Base-by-base conservation (phyloP, 2,113 vertebrate genomes). In the Gobio gobio region DNA sequence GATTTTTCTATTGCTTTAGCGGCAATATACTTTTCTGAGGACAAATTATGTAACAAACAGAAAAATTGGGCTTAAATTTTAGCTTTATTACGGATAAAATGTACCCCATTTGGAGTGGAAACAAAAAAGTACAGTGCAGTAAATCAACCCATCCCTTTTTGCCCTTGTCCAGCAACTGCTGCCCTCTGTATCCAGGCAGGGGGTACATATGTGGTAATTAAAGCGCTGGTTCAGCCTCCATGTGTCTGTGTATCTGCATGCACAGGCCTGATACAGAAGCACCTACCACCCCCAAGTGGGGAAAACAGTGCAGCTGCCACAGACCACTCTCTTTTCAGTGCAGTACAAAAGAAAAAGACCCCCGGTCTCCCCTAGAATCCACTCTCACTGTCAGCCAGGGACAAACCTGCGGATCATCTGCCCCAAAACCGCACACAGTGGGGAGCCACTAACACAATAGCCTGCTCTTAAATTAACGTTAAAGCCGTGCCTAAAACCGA, bases 271-370 rank as follows among this genome's bases (percentile, higher is more conserved):
- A 92, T 97, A 95, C 96, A 93, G 95, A 93, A 96, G 97, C 90
- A 91, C 96, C 95, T 97, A 97, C 95, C 94, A 98, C 98, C 98
- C 97, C 97, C 98, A 96, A 97, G 97, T 92, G 98, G 98, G 97
- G 97, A 95, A 95, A 96, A 95, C 93, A 95, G 96, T 87, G 94
- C 95, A 95, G 94, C 96, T 95, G 96, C 95, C 91, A 91, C 91
- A 88, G 89, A 91, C 92, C 91, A 92, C 89, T 91, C 54, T 91
- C 93, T 91, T 95, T 94, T 94, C 87, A 94, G 91, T 82, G 90
- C 78, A 77, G 88, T 90, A 94, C 93, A 94, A 94, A 93, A 89
- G 92, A 84, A 63, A 47, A 74, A 93, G 91, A 91, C 90, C 93
- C 92, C 93, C 80, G 79, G 91, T 91, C 87, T 89, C 88, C 89